Percentiles rank a stretch among this genome's conserved stretches.
Evolutionary conservation across 2,113 vertebrate genomes (phyloP).

Genomic region (Chionis minor): DNA sequence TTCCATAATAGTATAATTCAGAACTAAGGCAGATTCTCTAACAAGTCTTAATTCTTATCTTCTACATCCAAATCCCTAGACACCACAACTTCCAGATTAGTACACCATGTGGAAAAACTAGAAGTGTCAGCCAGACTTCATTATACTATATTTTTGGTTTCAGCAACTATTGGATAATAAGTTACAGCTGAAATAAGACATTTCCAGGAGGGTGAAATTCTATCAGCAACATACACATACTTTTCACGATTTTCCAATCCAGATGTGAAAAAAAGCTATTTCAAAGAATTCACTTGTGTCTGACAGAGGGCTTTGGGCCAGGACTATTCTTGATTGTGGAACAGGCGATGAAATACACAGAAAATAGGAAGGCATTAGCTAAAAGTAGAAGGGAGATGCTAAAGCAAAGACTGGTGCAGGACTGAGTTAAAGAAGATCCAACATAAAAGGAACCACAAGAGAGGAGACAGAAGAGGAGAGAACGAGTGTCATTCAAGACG

Average conservation of each 20-base stretch:
- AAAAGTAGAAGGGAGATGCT: not conserved
- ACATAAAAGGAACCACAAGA: not conserved
- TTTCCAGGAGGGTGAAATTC: slow-evolving; percentile 27
- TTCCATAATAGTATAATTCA: not conserved
- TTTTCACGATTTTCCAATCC: not conserved
- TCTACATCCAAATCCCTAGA: not conserved
- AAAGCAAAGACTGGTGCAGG: not conserved
- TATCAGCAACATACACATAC: not conserved
- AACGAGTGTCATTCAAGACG: not conserved
- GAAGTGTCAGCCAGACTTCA: slow-evolving; percentile 21
- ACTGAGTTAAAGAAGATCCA: not conserved
- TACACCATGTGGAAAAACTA: slow-evolving; percentile 20
- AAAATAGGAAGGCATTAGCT: not conserved
- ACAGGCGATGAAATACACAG: not conserved
- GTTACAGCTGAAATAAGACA: slow-evolving; percentile 58
- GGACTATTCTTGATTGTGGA: not conserved
- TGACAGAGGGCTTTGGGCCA: not conserved
- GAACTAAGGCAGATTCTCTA: not conserved
- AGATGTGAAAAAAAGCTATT: slow-evolving; percentile 12
- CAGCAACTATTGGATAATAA: slow-evolving; percentile 43
- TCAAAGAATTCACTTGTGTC: not conserved
- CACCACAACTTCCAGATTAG: slow-evolving; percentile 13
- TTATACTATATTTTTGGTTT: not conserved
- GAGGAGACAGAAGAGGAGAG: not conserved
- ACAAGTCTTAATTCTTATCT: not conserved